Evolutionary conservation across 1,140 invertebrate genomes (phyloP), one percentile per base, ranked within the genome.

Genomic region (Zaprionus africanus): DNA sequence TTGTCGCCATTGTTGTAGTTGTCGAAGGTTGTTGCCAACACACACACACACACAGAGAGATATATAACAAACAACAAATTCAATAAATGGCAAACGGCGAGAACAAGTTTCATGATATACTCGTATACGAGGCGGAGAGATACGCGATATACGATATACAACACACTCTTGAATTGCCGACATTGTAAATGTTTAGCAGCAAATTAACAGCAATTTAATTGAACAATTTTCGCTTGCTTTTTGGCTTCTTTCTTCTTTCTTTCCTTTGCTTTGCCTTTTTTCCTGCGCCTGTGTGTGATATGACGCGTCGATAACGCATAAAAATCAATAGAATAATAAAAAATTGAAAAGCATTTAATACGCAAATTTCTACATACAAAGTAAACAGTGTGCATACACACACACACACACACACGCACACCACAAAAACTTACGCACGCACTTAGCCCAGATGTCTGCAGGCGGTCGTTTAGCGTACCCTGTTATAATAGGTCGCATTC

Each of bases 201-300:
- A 87, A 86, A 88, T 86, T 86, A 86, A 86, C 77, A 87, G 69
- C 84, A 83, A 71, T 86, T 87, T 83, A 88, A 86, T 87, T 77
- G 76, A 76, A 79, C 63, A 58, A 78, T 79, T 76, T 72, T 67
- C 38, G 59, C 34, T 68, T 70, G 51, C 56, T 63, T 71, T 76
- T 56, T 67, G 41, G 61, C 60, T 72, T 74, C 66, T 49, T 54
- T n/a, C 22, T 46, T 56, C 9, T 22, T 24, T 63, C 57, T 57
- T 13, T 49, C 31, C n/a, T 69, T 68, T 54, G 65, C 51, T 19
- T 56, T 65, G 31, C 41, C 38, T 78, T 75, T 17, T 26, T 12
- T 62, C 56, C 17, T 51, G 41, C 41, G n/a, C 34, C 41, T 57
- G 19, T 53, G 15, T 46, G 19, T 53, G 60, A 43, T 62, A 51